Percentiles rank a stretch among this genome's conserved stretches.
phyloP scores from a whole-genome alignment of 1,140 invertebrate genomes.

The Scylla paramamosain region DNA sequence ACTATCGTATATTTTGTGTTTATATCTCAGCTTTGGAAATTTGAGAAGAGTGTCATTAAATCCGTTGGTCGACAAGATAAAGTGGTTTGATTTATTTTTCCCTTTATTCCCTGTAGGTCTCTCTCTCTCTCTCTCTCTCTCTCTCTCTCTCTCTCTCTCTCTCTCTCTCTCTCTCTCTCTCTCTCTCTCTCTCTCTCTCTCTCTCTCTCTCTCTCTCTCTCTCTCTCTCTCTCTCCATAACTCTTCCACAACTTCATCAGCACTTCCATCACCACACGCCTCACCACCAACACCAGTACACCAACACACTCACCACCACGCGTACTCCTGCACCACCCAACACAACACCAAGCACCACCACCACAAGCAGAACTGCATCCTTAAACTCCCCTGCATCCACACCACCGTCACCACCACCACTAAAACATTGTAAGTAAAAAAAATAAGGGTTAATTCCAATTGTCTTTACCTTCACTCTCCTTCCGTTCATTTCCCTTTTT shows the following conservation, averaged over 20 bases:
- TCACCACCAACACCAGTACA: no score
- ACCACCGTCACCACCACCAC: no score
- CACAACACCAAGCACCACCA: no score
- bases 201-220: not conserved
- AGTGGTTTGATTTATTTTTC: not conserved
- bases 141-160: not conserved
- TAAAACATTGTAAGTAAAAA: no score
- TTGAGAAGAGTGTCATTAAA: not conserved
- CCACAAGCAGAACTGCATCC: no score
- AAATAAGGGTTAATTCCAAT: no score
- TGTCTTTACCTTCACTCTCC: not conserved
- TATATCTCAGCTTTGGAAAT: not conserved
- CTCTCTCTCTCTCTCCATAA: not conserved
- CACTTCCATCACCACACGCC: no score
- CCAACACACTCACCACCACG: no score
- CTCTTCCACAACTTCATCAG: not conserved
- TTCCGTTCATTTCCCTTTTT: not conserved
- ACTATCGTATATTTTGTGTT: slow-evolving; percentile 5
- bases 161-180: not conserved
- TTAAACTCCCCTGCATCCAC: no score
- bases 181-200: not conserved
- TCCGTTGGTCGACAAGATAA: not conserved
- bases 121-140: not conserved
- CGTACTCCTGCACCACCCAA: no score
- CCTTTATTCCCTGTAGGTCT: not conserved